phyloP scores from a whole-genome alignment of 2,113 vertebrate genomes.

The Arothron firmamentum region DNA sequence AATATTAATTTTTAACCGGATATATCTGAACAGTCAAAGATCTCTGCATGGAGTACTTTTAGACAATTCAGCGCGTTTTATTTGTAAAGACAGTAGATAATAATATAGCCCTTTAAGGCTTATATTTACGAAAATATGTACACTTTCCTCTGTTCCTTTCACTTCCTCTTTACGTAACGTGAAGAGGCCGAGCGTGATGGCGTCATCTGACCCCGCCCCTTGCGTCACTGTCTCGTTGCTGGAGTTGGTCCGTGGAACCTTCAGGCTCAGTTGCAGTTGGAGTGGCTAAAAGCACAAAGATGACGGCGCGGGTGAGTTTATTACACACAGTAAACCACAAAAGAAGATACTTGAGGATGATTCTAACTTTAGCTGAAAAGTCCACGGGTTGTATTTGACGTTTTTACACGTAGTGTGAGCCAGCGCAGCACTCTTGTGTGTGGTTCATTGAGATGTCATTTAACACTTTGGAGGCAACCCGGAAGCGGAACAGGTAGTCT shows the following conservation, averaged over 20 bases:
- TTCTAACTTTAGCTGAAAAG: not conserved
- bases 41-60: too few species aligned
- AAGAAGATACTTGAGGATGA: not conserved
- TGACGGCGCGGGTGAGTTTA: constrained; percentile 66
- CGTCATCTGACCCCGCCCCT: constrained; percentile 13
- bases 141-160: not conserved
- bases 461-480: constrained; percentile 46
- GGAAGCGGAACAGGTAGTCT: constrained; percentile 52
- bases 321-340: not conserved
- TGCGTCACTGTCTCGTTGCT: constrained; percentile 9
- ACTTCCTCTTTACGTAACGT: not conserved
- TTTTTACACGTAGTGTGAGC: constrained; percentile 5
- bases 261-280: constrained; percentile 31
- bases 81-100: too few species aligned
- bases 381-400: not conserved
- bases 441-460: constrained; percentile 53
- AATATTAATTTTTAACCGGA: too few species aligned
- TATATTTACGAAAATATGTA: too few species aligned
- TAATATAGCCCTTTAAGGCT: too few species aligned
- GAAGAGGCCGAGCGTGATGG: constrained; percentile 10
- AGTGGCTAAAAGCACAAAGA: constrained; percentile 33
- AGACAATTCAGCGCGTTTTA: too few species aligned
- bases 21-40: too few species aligned
- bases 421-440: constrained; percentile 32
- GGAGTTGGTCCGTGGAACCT: constrained; percentile 14